phyloP scores from a whole-genome alignment of 2,113 vertebrate genomes.

The Xerus inauris region DNA sequence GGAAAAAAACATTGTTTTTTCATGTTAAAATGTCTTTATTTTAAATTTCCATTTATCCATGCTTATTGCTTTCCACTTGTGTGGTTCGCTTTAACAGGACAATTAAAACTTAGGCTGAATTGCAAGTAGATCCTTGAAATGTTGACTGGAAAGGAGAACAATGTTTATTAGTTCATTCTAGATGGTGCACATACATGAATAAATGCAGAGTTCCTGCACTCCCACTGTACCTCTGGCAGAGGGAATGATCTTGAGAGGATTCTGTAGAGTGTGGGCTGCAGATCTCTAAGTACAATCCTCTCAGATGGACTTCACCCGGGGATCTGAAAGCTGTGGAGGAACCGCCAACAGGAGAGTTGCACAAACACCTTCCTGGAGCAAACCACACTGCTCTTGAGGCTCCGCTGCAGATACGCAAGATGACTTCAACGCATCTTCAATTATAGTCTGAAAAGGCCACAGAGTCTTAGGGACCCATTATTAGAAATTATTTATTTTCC shows the following conservation, averaged over 20 bases:
- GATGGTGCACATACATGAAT: background rate
- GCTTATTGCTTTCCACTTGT: background rate
- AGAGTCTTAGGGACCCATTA: background rate
- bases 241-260: background rate
- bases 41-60: background rate
- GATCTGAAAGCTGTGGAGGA: background rate
- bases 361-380: background rate
- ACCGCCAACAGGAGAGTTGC: background rate
- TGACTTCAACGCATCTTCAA: background rate
- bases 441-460: background rate
- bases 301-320: background rate
- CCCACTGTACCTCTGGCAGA: background rate
- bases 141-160: background rate
- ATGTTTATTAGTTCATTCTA: background rate
- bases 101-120: background rate
- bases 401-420: background rate
- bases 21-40: background rate
- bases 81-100: background rate
- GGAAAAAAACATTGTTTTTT: background rate
- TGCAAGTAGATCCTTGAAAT: background rate
- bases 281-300: background rate
- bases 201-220: background rate
- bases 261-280: background rate
- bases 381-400: background rate
- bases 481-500: constrained; percentile 55